phyloP scores from a whole-genome alignment of 2,888 invertebrate species.

The Tenthredo distinguenda region DNA sequence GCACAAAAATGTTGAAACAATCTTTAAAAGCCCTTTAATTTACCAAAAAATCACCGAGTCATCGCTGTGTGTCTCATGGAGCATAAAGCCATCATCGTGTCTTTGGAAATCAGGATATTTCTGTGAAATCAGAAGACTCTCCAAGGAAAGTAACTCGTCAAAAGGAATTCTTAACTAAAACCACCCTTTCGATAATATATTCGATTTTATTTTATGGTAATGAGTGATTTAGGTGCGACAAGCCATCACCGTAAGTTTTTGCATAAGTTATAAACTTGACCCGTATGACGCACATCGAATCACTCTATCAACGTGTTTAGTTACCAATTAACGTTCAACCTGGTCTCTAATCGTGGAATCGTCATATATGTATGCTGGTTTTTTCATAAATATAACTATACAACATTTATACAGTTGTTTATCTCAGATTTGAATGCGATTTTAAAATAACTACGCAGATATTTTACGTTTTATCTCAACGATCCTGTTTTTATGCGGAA shows the following conservation, averaged over 20 bases:
- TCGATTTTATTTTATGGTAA: neutral
- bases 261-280: conserved; percentile 28
- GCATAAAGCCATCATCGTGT: neutral
- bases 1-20: neutral
- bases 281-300: neutral
- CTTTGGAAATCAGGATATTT: neutral
- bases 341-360: neutral
- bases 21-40: neutral
- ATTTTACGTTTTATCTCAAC: neutral
- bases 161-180: neutral
- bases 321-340: conserved; percentile 5
- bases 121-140: neutral
- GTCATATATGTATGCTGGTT: neutral
- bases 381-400: neutral
- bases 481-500: neutral
- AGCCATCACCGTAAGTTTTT: neutral
- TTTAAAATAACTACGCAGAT: neutral
- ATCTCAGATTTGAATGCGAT: neutral
- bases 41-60: neutral
- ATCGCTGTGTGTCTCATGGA: neutral
- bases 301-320: conserved; percentile 2
- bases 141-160: neutral
- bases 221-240: neutral
- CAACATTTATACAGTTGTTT: neutral
- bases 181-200: neutral